Evolutionary conservation across 1,140 invertebrate genomes (phyloP), one percentile per base, ranked within the genome.

Genomic region (Calycopis cecrops): DNA sequence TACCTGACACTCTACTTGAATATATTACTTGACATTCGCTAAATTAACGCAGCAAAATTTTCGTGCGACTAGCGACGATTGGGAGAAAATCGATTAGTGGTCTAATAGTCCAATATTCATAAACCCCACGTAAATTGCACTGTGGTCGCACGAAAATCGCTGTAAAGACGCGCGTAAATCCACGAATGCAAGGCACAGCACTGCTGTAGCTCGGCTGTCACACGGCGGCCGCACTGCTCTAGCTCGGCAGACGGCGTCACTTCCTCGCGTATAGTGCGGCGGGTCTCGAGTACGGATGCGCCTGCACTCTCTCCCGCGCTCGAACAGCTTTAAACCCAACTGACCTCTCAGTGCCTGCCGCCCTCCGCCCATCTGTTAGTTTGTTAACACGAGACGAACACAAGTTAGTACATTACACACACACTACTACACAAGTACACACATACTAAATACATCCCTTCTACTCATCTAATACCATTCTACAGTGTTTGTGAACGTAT

Each of bases 241-340:
- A 21, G 8, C n/a, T 17, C 9, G 8, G n/a, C 11, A 9, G 9
- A 10, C 35, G 35, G 40, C 37, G n/a, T 52, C 59, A 67, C 52
- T 64, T 61, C 34, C 65, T 59, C 9, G 34, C 21, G 40, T 49
- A 52, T 35, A 18, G 12, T 3, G 52, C 14, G 8, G 49, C 21
- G 0, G 79, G 73, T 14, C 81, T 57, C 0, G 65, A 61, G 64
- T 85, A 85, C 0, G 81, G 81, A 40, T 85, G 81, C 9, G 59
- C 47, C 57, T 75, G 71, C 9, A 73, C 54, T 4, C 79, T 48
- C 18, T 81, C 76, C 11, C 79, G 57, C 48, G 69, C 74, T 0
- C 79, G 67, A 28, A 82, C 76, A 40, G 79, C 71, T 79, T 85
- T 85, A 52, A 62, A 82, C 72, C 81, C 81, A 48, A 85, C 81